Evolutionary conservation across 1,140 invertebrate species (phyloP).

Genomic region (Drosophila punjabiensis): DNA sequence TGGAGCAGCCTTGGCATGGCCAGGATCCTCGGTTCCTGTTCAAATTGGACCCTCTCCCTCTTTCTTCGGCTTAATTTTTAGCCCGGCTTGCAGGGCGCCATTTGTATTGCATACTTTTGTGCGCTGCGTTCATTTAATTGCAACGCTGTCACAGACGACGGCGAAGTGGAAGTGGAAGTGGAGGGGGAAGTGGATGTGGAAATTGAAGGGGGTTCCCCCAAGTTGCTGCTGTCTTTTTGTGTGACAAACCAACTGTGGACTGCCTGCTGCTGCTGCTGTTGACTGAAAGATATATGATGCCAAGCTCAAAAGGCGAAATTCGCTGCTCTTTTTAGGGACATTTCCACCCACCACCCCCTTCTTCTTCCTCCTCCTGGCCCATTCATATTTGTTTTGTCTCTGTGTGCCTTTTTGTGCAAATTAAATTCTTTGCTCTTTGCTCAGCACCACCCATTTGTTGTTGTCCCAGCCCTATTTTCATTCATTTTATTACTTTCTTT

Average conservation of each 20-base stretch:
- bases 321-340: conserved; percentile 49
- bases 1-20: conserved; percentile 4
- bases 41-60: conserved; percentile 21
- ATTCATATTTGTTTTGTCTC: conserved; percentile 41
- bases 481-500: conserved; percentile 18
- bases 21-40: background rate
- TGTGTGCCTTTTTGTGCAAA: conserved; percentile 45
- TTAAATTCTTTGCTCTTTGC: conserved; percentile 57
- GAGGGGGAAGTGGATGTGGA: background rate
- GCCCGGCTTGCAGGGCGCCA: conserved; percentile 31
- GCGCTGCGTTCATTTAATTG: conserved; percentile 74
- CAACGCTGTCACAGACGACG: conserved; percentile 28
- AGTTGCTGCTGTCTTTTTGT: conserved; percentile 48
- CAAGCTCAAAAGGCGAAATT: conserved; percentile 49
- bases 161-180: background rate
- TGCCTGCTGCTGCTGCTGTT: conserved; percentile 54
- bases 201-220: conserved; percentile 8
- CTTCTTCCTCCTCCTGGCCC: background rate
- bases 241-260: conserved; percentile 50
- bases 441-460: conserved; percentile 36
- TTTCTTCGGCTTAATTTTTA: conserved; percentile 44
- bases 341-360: background rate
- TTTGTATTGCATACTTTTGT: conserved; percentile 65
- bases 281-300: conserved; percentile 58
- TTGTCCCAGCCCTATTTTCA: conserved; percentile 9